phyloP scores from a whole-genome alignment of 2,888 invertebrate species.

The Mythimna loreyi region DNA sequence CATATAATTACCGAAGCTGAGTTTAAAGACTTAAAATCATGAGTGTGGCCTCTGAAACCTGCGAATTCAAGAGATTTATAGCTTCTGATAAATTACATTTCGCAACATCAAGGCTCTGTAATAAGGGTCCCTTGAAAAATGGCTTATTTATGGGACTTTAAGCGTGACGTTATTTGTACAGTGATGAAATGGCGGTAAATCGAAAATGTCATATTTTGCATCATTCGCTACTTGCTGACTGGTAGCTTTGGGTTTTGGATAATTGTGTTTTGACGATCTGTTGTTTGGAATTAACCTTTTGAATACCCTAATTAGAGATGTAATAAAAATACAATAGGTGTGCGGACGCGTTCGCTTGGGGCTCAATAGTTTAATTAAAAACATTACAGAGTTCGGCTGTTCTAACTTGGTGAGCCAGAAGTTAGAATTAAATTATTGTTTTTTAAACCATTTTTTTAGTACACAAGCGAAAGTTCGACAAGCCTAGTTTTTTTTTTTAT shows the following conservation, averaged over 20 bases:
- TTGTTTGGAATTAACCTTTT: too few relatives aligned
- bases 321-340: too few relatives aligned
- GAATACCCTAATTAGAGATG: too few relatives aligned
- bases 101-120: slow-evolving; percentile 56
- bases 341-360: too few relatives aligned
- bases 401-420: too few relatives aligned
- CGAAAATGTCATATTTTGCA: slow-evolving; percentile 46
- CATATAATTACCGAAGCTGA: slow-evolving; percentile 51
- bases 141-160: slow-evolving; percentile 53
- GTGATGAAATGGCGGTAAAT: slow-evolving; percentile 54
- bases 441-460: too few relatives aligned
- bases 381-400: too few relatives aligned
- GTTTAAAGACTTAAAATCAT: slow-evolving; percentile 41
- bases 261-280: neutral
- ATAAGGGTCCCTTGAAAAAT: slow-evolving; percentile 52
- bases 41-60: slow-evolving; percentile 46
- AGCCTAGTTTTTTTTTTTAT: too few relatives aligned
- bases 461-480: too few relatives aligned
- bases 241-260: slow-evolving; percentile 9
- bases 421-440: too few relatives aligned
- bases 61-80: slow-evolving; percentile 63
- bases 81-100: slow-evolving; percentile 59
- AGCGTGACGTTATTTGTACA: slow-evolving; percentile 59
- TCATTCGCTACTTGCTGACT: slow-evolving; percentile 16
- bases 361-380: neutral